phyloP scores from a whole-genome alignment of 2,113 vertebrate genomes.

The Pelodiscus sinensis region DNA sequence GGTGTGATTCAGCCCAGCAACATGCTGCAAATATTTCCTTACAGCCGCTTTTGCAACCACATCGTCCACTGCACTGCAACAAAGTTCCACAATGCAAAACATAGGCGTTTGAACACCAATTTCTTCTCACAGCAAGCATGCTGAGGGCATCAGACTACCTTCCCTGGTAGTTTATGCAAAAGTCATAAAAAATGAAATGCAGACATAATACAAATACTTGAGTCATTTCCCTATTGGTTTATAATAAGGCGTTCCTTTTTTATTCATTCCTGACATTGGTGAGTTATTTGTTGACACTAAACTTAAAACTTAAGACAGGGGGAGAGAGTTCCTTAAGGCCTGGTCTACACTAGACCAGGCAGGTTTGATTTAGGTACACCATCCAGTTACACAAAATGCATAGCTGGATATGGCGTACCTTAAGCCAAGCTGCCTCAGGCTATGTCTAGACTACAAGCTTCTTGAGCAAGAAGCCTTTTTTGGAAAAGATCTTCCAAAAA shows the following conservation, averaged over 20 bases:
- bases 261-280: background rate
- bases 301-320: background rate
- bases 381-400: too few species aligned
- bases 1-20: background rate
- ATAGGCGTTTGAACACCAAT: background rate
- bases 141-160: background rate
- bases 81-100: background rate
- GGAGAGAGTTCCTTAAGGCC: background rate
- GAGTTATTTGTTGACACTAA: background rate
- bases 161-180: background rate
- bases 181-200: background rate
- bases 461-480: too few species aligned
- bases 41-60: background rate
- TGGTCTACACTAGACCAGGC: too few species aligned
- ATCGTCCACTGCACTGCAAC: background rate
- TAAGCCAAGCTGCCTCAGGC: too few species aligned
- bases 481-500: too few species aligned
- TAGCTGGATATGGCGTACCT: too few species aligned
- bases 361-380: too few species aligned
- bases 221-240: background rate
- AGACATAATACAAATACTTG: background rate
- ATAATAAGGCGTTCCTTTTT: background rate
- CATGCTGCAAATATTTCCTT: fast-evolving
- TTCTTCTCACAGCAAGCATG: background rate
- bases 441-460: too few species aligned